phyloP scores from a whole-genome alignment of 30 jellyfish, hydroid and myxozoan genomes.

The Aurelia sp. region DNA sequence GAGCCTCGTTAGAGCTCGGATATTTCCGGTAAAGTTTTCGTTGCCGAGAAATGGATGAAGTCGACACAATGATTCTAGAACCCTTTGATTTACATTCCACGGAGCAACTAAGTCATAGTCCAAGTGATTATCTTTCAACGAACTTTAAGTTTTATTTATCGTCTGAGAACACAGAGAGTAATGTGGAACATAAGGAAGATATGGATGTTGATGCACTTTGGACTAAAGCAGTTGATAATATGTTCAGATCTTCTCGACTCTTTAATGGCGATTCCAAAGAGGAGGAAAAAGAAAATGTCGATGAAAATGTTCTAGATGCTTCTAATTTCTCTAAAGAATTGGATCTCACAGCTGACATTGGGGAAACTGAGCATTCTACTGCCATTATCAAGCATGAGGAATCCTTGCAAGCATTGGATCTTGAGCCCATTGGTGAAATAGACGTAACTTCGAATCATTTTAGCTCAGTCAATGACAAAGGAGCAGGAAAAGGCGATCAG shows the following conservation, averaged over 20 bases:
- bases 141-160: constrained; percentile 42
- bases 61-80: constrained; percentile 45
- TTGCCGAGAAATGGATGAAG: constrained; percentile 39
- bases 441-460: not conserved
- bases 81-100: constrained; percentile 53
- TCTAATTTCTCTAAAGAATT: not conserved
- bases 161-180: not conserved
- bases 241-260: constrained; percentile 64
- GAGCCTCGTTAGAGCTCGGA: no score
- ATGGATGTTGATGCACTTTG: constrained; percentile 53
- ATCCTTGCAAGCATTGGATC: constrained; percentile 22
- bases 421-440: not conserved
- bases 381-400: constrained; percentile 24
- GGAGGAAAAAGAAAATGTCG: constrained; percentile 66
- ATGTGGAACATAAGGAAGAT: constrained; percentile 21
- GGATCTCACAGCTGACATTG: not conserved
- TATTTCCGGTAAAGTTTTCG: not conserved
- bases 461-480: not conserved
- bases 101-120: constrained; percentile 59
- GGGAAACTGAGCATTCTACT: constrained; percentile 2
- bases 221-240: constrained; percentile 70
- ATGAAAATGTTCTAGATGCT: constrained; percentile 42
- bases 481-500: constrained; percentile 28
- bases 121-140: constrained; percentile 59
- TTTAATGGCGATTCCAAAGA: constrained; percentile 44